Base-by-base conservation (phyloP, 2,797 vertebrate genomes). In the Bradypodion ventrale region DNA sequence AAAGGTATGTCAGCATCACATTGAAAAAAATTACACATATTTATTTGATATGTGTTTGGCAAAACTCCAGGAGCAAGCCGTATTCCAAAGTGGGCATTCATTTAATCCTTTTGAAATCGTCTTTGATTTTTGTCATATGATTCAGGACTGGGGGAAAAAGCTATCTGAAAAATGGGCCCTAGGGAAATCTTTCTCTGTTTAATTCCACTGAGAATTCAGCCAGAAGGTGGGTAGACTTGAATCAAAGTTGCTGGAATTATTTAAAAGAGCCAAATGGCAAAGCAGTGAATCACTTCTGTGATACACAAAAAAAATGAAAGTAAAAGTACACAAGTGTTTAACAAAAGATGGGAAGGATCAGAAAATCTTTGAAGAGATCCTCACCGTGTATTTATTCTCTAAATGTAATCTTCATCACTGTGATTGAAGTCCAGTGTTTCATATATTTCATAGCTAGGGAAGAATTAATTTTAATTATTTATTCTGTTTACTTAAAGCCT, bases 181-280 rank as follows among this genome's bases (percentile, higher is more conserved):
- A 16, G 9, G 72, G 5, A 40, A 25, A 25, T 12, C 66, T 60
- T 80, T 80, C 44, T 79, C 35, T 3, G 37, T 60, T 59, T 72
- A 72, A 56, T 80, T 13, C 79, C 52, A 42, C 49, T 80, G 66
- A 70, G 49, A 70, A 81, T 72, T 81, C 49, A 27, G 37, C 49
- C 15, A 21, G 27, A 72, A 60, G 32, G 37, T n/a, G 42, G 21
- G 52, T 5, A 60, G 52, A 19, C 40, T 72, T 73, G 52, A 60
- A 73, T 44, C 29, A 72, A 70, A 29, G 25, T 32, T 52, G 19
- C 46, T 68, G 68, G 46, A 52, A 35, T 35, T 52, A 7, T 80
- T 52, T 16, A 21, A n/a, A 32, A 66, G n/a, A 78, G 15, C 2
- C 21, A 49, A 32, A 66, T 32, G 7, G 21, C 21, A 66, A 46